phyloP scores from a whole-genome alignment of 2,113 vertebrate genomes.

The Pantherophis guttatus region DNA sequence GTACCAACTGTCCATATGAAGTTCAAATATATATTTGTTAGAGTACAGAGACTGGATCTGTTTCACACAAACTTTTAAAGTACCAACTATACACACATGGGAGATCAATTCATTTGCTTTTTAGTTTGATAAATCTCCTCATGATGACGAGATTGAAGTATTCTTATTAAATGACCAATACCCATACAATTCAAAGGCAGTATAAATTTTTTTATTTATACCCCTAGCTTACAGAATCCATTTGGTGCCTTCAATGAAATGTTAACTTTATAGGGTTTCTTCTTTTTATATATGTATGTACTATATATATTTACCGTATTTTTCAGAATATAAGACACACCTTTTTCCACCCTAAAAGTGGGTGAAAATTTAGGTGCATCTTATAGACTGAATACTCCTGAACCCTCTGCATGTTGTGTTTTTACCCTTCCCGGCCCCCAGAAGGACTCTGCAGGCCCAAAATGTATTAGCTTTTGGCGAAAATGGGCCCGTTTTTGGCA shows the following conservation, averaged over 20 bases:
- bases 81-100: not conserved
- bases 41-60: not conserved
- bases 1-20: not conserved
- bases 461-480: too few relatives aligned
- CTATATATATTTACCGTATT: not conserved
- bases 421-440: too few relatives aligned
- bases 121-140: not conserved
- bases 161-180: not conserved
- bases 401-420: too few relatives aligned
- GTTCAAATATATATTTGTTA: not conserved
- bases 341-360: too few relatives aligned
- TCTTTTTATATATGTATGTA: not conserved
- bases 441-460: too few relatives aligned
- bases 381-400: too few relatives aligned
- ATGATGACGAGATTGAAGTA: not conserved
- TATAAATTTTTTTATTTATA: not conserved
- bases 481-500: too few relatives aligned
- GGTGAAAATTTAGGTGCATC: too few relatives aligned
- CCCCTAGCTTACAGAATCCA: not conserved
- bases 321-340: too few relatives aligned
- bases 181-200: not conserved
- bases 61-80: not conserved
- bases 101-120: not conserved
- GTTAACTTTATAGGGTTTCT: not conserved
- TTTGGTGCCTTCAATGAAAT: not conserved